These are phyloP conservation scores for Incurvaria masculella DNA, from an alignment of 2,888 invertebrate genomes.

Conservation along the genomic window DNA sequence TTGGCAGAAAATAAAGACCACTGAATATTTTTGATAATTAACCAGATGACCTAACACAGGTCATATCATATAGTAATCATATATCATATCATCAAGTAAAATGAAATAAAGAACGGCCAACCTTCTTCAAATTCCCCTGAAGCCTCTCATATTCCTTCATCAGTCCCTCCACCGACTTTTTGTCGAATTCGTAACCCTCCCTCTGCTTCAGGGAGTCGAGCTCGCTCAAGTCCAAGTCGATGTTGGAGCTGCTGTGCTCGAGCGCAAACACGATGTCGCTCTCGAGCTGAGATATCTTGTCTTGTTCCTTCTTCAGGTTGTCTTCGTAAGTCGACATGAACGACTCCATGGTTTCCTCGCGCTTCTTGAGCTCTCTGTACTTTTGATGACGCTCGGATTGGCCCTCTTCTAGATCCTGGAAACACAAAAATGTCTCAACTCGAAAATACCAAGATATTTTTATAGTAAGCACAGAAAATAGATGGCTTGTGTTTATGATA, in stretches of 20 bases:
- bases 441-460: no score
- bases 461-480: no score
- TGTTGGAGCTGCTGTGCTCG: conserved; percentile 63
- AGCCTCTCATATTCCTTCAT: conserved; percentile 57
- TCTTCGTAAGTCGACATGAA: conserved; percentile 67
- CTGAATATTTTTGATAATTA: no score
- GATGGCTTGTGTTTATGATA: no score
- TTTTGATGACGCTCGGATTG: conserved; percentile 74
- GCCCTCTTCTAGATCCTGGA: conserved; percentile 65
- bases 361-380: conserved; percentile 73
- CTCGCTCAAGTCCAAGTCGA: conserved; percentile 59
- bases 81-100: background rate
- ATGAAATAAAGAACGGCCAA: no score
- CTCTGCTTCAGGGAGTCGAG: conserved; percentile 47
- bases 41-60: no score
- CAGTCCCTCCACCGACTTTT: conserved; percentile 43
- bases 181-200: conserved; percentile 51
- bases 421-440: no score
- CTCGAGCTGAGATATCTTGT: conserved; percentile 61
- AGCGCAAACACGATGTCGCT: conserved; percentile 61
- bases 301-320: conserved; percentile 59
- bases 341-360: conserved; percentile 78
- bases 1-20: no score
- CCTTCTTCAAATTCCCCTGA: conserved; percentile 59
- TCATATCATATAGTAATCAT: background rate